Evolutionary conservation across 1,140 invertebrate species (phyloP).

Genomic region (Campoletis sonorensis): DNA sequence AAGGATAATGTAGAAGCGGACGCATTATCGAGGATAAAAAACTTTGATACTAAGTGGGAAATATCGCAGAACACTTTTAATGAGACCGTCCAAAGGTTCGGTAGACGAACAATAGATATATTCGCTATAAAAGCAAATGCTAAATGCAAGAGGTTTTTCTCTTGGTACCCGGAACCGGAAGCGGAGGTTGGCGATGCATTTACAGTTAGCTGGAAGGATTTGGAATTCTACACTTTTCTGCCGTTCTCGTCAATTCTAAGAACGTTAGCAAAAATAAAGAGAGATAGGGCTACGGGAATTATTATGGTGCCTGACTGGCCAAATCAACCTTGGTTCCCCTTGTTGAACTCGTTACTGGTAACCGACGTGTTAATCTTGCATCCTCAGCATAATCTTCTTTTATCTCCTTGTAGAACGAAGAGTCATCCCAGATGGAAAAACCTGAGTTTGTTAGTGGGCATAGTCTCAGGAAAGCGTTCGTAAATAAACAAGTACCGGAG

Average conservation of each 20-base stretch:
- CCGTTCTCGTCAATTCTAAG: background rate
- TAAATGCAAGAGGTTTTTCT: background rate
- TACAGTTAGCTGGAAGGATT: background rate
- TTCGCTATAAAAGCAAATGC: background rate
- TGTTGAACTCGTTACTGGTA: background rate
- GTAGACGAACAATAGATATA: background rate
- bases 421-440: background rate
- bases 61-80: background rate
- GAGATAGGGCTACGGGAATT: background rate
- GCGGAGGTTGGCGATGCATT: slow-evolving; percentile 1
- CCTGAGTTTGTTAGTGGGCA: background rate
- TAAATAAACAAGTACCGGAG: background rate
- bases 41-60: background rate
- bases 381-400: background rate
- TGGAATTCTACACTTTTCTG: background rate
- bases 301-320: background rate
- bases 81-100: background rate
- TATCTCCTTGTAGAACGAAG: slow-evolving; percentile 13
- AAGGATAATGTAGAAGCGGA: background rate
- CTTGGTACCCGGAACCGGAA: background rate
- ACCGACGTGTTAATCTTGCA: background rate
- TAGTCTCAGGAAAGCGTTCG: background rate
- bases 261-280: background rate
- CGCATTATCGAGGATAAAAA: background rate
- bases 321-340: background rate